Percentiles rank a stretch among this genome's conserved stretches.
Evolutionary conservation across 2,113 vertebrate species (phyloP).

Genomic region (Sarotherodon lohbergeri): DNA sequence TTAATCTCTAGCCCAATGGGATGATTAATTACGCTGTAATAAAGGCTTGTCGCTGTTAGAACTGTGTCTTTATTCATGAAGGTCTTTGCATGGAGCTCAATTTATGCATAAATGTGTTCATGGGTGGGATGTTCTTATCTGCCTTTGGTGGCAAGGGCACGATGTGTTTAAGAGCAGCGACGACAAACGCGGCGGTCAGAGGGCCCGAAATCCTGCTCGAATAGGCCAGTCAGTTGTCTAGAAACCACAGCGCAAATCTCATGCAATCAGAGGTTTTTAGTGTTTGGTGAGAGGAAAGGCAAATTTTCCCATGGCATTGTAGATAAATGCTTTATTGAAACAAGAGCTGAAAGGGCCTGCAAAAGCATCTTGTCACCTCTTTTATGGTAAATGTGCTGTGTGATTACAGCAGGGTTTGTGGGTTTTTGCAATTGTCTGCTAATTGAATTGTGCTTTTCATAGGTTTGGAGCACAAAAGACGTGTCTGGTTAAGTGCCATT

Average conservation of each 20-base stretch:
- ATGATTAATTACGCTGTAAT: conserved; percentile 64
- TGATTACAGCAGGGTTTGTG: not conserved
- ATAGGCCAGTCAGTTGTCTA: not conserved
- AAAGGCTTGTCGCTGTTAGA: conserved; percentile 30
- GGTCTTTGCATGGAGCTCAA: conserved; percentile 16
- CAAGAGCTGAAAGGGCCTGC: conserved; percentile 14
- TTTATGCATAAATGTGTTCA: conserved; percentile 62
- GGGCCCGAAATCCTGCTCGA: not conserved
- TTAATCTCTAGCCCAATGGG: conserved; percentile 63
- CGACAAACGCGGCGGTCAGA: not conserved
- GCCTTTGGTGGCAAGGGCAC: not conserved
- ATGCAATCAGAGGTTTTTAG: conserved; percentile 4
- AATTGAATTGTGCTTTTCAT: conserved; percentile 35
- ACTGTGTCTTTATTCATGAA: conserved; percentile 41
- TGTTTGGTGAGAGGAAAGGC: conserved; percentile 37
- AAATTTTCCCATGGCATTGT: conserved; percentile 15
- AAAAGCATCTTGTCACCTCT: conserved; percentile 44
- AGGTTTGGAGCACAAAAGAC: conserved; percentile 3
- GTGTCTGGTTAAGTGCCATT: not conserved
- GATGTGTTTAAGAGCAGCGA: conserved; percentile 10
- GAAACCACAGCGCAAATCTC: not conserved
- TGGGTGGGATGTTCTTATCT: conserved; percentile 41
- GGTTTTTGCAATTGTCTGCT: conserved; percentile 6
- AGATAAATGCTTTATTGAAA: conserved; percentile 47
- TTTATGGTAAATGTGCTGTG: conserved; percentile 23